Evolutionary conservation across 2,888 invertebrate species (phyloP).

Genomic region (Aspidapion aeneum): DNA sequence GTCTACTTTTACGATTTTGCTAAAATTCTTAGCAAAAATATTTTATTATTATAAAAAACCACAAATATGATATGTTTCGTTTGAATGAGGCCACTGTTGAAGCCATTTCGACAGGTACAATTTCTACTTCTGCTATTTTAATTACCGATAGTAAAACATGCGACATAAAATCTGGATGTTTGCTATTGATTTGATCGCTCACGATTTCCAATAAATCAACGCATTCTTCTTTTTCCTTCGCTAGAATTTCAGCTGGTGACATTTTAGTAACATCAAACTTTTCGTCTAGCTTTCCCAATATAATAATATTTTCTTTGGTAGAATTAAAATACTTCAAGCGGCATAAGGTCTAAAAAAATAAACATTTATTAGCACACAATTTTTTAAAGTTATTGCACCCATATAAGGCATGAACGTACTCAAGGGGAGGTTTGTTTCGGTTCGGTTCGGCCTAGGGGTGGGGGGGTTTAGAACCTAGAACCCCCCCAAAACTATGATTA

Average conservation of each 20-base stretch:
- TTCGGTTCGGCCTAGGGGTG: too few species aligned
- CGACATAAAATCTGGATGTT: slow-evolving; percentile 80
- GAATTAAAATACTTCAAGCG: slow-evolving; percentile 80
- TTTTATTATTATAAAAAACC: too few species aligned
- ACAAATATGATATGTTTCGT: not conserved
- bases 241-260: slow-evolving; percentile 62
- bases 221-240: slow-evolving; percentile 80
- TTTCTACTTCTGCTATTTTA: slow-evolving; percentile 90
- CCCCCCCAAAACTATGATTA: too few species aligned
- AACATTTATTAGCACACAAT: not conserved
- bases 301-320: slow-evolving; percentile 84
- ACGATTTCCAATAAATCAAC: slow-evolving; percentile 76
- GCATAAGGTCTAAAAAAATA: slow-evolving; percentile 68
- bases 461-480: too few species aligned
- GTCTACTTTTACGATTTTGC: too few species aligned
- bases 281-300: slow-evolving; percentile 72
- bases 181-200: slow-evolving; percentile 80
- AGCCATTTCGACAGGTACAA: slow-evolving; percentile 71
- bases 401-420: too few species aligned
- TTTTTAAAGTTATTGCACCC: too few species aligned
- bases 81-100: slow-evolving; percentile 47
- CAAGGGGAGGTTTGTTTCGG: too few species aligned
- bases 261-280: slow-evolving; percentile 60
- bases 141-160: slow-evolving; percentile 85
- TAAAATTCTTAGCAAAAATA: too few species aligned